Evolutionary conservation across 2,888 invertebrate genomes (phyloP).

Genomic region (Creontiades dilutus): DNA sequence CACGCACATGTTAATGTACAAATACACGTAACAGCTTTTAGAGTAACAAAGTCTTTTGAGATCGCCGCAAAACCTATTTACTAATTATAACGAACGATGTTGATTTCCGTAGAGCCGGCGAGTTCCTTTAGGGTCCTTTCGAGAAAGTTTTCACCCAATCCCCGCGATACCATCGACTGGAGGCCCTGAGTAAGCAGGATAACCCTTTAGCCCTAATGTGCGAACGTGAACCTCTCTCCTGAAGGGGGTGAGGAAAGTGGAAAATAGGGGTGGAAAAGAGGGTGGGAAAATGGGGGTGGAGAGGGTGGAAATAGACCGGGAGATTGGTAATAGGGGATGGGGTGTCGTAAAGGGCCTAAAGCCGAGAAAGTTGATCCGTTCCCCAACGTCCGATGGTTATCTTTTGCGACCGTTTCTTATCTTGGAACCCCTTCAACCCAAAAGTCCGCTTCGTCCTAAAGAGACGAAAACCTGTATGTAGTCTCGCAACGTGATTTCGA

Average conservation of each 20-base stretch:
- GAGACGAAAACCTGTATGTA: background rate
- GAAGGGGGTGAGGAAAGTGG: background rate
- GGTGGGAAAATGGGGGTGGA: background rate
- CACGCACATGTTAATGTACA: background rate
- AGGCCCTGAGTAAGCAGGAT: constrained; percentile 28
- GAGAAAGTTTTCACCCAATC: constrained; percentile 25
- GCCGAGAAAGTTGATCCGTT: constrained; percentile 6
- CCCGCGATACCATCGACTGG: background rate
- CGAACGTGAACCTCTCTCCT: constrained; percentile 17
- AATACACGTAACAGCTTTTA: background rate
- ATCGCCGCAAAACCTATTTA: background rate
- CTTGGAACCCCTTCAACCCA: background rate
- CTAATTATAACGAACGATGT: constrained; percentile 15
- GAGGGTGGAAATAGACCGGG: background rate
- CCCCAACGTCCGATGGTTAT: background rate
- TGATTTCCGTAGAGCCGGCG: background rate
- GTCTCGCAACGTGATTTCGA: no score
- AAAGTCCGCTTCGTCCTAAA: background rate
- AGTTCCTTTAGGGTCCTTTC: background rate
- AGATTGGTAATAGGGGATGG: background rate
- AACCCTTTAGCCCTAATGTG: constrained; percentile 31
- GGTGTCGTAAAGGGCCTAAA: background rate
- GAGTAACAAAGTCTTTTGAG: background rate
- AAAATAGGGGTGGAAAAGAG: background rate
- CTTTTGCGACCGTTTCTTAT: constrained; percentile 1